Evolutionary conservation across 1,140 invertebrate genomes (phyloP), one percentile per base, ranked within the genome.

Genomic region (Stenopsyche tienmushanensis): DNA sequence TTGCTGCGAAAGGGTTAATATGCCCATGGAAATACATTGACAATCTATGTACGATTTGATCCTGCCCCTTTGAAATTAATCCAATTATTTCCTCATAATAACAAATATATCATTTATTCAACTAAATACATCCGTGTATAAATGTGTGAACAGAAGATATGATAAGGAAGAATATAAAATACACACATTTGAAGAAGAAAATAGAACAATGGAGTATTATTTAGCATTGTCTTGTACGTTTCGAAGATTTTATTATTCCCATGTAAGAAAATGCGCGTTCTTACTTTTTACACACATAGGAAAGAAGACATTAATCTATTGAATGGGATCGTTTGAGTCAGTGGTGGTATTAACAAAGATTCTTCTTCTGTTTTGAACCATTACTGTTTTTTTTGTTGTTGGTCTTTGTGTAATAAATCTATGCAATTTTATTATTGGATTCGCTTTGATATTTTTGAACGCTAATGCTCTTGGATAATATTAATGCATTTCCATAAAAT

Each of bases 201-300:
- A 39, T 39, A 39, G 17, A 15, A 47, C 44, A 47, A 47, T 47
- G 17, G 44, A 47, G 8, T 20, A 47, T 47, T 47, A 47, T 47
- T 47, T 18, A 5, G 18, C 44, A 15, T 47, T 47, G 44, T 47
- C 17, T 47, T 47, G 17, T 47, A 13, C 44, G 44, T 47, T n/a
- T n/a, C 5, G 17, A 20, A 13, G 5, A 20, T 47, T 47, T 47
- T 47, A 5, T 47, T 47, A 20, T 47, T 47, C 44, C 17, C 44
- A 47, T 9, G 17, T 5, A 47, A 47, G 10, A 20, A 47, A 47
- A 7, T 34, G 5, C 17, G 44, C 10, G 44, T 18, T 9, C 17
- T 47, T 47, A 8, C 5, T 20, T 15, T 15, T 20, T 47, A 47
- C 17, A 8, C 17, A 18, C 18, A 5, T 5, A 47, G 44, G 44